phyloP scores from a whole-genome alignment of 2,113 vertebrate species.

The Hydrolagus affinis region DNA sequence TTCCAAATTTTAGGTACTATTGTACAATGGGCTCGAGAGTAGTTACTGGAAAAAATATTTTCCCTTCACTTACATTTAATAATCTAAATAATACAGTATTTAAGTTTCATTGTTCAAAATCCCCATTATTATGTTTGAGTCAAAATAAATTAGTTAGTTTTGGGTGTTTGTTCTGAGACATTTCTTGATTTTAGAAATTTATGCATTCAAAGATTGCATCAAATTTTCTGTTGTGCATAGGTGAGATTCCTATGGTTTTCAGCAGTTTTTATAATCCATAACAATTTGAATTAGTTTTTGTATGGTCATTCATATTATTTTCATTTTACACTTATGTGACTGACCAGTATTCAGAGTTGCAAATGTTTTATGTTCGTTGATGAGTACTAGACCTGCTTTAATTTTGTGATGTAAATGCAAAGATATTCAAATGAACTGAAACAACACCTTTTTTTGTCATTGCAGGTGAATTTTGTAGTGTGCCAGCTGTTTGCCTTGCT shows the following conservation, averaged over 20 bases:
- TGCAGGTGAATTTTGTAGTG: slow-evolving; percentile 94
- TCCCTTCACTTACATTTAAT: too few relatives aligned
- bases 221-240: neutral
- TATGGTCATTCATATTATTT: neutral
- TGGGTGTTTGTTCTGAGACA: too few relatives aligned
- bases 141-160: too few relatives aligned
- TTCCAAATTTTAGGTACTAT: too few relatives aligned
- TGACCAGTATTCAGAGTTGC: neutral
- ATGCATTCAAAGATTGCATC: neutral
- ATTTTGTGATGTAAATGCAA: neutral
- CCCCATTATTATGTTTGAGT: too few relatives aligned
- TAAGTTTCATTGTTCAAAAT: too few relatives aligned
- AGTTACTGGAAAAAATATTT: too few relatives aligned
- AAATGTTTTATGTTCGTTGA: neutral
- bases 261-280: neutral
- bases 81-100: too few relatives aligned
- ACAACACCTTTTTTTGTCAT: slow-evolving; percentile 36
- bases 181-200: too few relatives aligned
- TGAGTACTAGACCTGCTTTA: neutral
- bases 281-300: neutral
- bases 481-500: slow-evolving; percentile 93
- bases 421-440: neutral
- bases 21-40: too few relatives aligned
- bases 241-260: neutral
- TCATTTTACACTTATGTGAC: neutral